These are phyloP conservation scores for Shinisaurus crocodilurus DNA, from an alignment of 2,113 vertebrate species.

Conservation along the genomic window DNA sequence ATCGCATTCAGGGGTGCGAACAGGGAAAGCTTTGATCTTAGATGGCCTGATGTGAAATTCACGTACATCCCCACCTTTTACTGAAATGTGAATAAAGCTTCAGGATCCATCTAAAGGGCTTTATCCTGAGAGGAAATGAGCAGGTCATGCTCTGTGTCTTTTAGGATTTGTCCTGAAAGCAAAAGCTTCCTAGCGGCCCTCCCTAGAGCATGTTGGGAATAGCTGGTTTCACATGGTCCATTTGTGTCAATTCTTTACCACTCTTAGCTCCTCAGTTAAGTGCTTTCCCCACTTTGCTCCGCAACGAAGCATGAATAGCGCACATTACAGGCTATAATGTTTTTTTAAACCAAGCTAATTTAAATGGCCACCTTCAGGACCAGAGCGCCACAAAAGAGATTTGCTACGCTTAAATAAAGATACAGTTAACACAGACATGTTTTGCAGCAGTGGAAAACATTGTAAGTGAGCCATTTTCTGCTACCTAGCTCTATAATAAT, in stretches of 20 bases:
- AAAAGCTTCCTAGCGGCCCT: neutral
- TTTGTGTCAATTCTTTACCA: conserved; percentile 30
- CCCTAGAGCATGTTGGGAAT: conserved; percentile 15
- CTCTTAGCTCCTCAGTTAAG: conserved; percentile 40
- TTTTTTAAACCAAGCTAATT: conserved; percentile 19
- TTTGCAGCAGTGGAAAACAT: neutral
- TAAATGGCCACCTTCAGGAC: neutral
- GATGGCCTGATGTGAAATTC: too few relatives aligned
- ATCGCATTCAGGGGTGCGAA: too few relatives aligned
- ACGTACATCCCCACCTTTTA: conserved; percentile 54
- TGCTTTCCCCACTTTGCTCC: conserved; percentile 29
- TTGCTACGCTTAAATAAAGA: neutral
- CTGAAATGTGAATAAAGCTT: neutral
- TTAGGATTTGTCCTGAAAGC: conserved; percentile 28
- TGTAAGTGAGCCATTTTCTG: neutral
- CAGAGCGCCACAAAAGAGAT: neutral
- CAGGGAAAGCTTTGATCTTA: too few relatives aligned
- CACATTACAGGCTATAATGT: neutral
- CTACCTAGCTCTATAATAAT: conserved; percentile 11
- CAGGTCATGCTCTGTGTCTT: neutral
- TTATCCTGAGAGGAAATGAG: neutral
- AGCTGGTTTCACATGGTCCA: conserved; percentile 53
- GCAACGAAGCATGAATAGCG: conserved; percentile 16
- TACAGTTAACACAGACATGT: neutral
- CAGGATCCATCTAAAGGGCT: conserved; percentile 35